Base-by-base conservation (phyloP, 2,888 invertebrate species). In the Nysson spinosus region DNA sequence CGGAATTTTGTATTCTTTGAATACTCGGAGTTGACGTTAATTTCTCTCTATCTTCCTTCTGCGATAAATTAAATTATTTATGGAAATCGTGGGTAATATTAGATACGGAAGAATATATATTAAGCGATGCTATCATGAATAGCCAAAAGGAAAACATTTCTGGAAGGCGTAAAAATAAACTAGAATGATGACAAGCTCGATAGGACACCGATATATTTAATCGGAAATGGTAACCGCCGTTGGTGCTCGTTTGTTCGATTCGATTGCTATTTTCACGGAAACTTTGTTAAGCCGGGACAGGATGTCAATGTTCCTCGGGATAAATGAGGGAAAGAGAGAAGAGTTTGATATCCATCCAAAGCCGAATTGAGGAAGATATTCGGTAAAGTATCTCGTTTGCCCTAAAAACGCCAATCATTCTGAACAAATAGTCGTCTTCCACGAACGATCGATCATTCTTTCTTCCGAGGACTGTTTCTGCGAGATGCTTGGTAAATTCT, bases 381-480 rank as follows among this genome's bases (percentile, higher is more conserved):
- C 22, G 20, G 24, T 43, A 24, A 34, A 46, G 47, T 44, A 44
- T 54, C 34, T 35, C 5, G 37, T 58, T 65, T 57, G 52, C 24
- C 43, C 69, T 12, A 37, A 63, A 72, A 74, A 75, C 37, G 72
- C 40, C 74, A 75, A 72, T 75, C 69, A 58, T 50, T n/a, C 35
- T 26, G n/a, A 32, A 46, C 42, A 35, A 54, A 57, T 44, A 35
- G 55, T 58, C 57, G 39, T 50, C 54, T 43, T 43, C 64, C 42
- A 17, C 20, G 11, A 11, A 39, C 52, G 37, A 69, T 73, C 61
- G 57, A 73, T 73, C 63, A 51, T 57, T 39, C 22, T 24, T n/a
- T 24, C 22, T 6, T 26, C n/a, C 5, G 17, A 20, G 32, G 9
- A 26, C 14, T 11, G 39, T 47, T 58, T 30, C 46, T 52, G 34